Evolutionary conservation across 2,797 vertebrate genomes (phyloP).

Genomic region (Psittacula derbiana): DNA sequence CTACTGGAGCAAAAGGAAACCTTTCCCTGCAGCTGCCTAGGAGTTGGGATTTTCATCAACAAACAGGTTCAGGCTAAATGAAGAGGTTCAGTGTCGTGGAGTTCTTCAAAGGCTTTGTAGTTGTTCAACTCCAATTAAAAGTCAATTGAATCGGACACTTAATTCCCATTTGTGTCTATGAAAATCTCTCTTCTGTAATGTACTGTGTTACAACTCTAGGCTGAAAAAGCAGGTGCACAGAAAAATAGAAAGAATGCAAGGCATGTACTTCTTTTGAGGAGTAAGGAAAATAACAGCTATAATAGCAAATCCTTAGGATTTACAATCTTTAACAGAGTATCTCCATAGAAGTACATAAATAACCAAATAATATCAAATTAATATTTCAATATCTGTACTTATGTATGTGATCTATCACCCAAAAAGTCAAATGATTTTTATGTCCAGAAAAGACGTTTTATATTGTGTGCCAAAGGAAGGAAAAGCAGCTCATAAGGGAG

Average conservation of each 20-base stretch:
- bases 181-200: constrained; percentile 28
- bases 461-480: neutral
- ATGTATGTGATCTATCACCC: neutral
- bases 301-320: neutral
- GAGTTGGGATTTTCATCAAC: constrained; percentile 24
- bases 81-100: constrained; percentile 14
- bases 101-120: constrained; percentile 42
- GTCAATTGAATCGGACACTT: constrained; percentile 36
- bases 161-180: constrained; percentile 47
- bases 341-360: neutral
- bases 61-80: constrained; percentile 29
- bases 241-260: neutral
- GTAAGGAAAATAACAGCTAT: neutral
- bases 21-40: neutral
- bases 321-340: neutral
- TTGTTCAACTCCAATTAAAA: constrained; percentile 45
- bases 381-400: neutral
- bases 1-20: neutral
- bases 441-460: neutral
- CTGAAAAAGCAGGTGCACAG: neutral
- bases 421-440: neutral
- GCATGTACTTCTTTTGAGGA: neutral
- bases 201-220: neutral
- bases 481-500: neutral
- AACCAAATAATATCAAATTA: neutral